Conservation (phyloP, 2,888 invertebrate species). For the Tetranychus piercei region DNA sequence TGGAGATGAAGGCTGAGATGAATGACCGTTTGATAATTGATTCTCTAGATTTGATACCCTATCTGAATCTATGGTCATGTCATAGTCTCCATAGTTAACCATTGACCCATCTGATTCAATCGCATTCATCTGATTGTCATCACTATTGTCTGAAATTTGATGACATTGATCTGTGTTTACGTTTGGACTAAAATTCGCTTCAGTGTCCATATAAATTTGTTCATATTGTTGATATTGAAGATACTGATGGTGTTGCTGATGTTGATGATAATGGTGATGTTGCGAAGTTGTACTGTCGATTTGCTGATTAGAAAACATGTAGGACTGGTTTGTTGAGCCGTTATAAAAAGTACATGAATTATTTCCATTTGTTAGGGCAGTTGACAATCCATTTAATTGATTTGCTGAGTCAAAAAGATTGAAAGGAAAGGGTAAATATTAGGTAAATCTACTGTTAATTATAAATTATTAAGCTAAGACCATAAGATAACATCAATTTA, state of each 20-base stretch:
- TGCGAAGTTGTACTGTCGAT: neutral
- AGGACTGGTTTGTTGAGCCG: neutral
- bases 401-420: neutral
- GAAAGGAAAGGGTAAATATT: no score
- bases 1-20: neutral
- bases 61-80: neutral
- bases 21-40: neutral
- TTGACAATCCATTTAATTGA: neutral
- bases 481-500: no score
- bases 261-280: neutral
- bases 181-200: neutral
- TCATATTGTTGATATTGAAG: neutral
- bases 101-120: neutral
- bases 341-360: neutral
- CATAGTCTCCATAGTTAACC: neutral
- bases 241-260: neutral
- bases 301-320: neutral
- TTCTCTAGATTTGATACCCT: neutral
- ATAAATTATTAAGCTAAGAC: no score
- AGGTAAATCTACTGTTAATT: no score
- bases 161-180: neutral
- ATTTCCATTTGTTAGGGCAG: neutral
- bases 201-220: neutral
- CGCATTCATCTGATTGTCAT: neutral
- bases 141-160: neutral